Evolutionary conservation across 2,797 vertebrate species (phyloP).

Genomic region (Falco biarmicus): DNA sequence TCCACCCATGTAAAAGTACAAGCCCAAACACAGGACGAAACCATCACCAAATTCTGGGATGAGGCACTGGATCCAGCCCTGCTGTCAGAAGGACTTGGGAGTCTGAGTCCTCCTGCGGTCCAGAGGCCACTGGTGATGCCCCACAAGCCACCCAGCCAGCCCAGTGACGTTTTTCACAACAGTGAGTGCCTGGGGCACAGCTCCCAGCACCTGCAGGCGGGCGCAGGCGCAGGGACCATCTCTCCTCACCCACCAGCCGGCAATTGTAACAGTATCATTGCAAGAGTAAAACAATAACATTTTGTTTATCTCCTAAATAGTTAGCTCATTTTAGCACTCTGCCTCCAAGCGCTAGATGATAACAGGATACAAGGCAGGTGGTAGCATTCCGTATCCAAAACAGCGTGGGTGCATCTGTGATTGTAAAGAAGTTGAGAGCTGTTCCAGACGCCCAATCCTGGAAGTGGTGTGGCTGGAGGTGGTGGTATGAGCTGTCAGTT

Average conservation of each 20-base stretch:
- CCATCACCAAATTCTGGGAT: background rate
- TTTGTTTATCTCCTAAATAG: conserved; percentile 1
- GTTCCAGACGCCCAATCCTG: background rate
- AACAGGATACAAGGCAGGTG: background rate
- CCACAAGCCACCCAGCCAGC: background rate
- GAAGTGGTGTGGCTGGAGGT: background rate
- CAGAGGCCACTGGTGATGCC: background rate
- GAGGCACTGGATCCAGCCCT: background rate
- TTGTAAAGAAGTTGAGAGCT: background rate
- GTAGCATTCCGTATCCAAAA: conserved; percentile 11
- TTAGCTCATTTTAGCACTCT: conserved; percentile 28
- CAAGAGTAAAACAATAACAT: conserved; percentile 4
- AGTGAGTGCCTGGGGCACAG: background rate
- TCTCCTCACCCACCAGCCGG: background rate
- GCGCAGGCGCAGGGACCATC: background rate
- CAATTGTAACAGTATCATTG: background rate
- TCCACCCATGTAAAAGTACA: background rate
- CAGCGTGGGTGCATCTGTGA: background rate
- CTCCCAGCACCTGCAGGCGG: background rate
- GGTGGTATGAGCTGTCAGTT: background rate
- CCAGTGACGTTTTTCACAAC: background rate
- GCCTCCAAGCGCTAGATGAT: conserved; percentile 3
- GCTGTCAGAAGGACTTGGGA: background rate
- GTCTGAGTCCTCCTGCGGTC: background rate
- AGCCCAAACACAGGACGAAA: background rate